A percentile compares a stretch with the other conserved stretches of the same genome.
Conservation (phyloP, 2,113 vertebrate species). For the Eonycteris spelaea region DNA sequence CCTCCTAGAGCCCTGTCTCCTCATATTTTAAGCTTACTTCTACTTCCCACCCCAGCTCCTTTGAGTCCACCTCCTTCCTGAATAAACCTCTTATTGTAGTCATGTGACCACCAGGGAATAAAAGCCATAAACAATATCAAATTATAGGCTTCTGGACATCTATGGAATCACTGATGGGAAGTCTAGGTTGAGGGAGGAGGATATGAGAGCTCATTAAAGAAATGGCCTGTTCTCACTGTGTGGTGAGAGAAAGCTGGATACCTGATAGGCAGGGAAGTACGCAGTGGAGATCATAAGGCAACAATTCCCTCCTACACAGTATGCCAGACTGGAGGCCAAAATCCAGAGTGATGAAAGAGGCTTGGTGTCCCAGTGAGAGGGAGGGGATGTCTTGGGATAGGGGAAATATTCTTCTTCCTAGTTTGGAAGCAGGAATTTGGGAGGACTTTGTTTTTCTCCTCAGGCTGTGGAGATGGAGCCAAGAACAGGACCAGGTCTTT, state of each 20-base stretch:
- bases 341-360: neutral
- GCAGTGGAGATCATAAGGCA: neutral
- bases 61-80: neutral
- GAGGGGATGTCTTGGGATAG: neutral
- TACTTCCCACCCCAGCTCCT: neutral
- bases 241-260: neutral
- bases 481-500: neutral
- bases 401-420: neutral
- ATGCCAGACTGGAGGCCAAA: neutral
- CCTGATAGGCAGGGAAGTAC: neutral
- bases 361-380: neutral
- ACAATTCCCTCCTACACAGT: neutral
- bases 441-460: neutral
- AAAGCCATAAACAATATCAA: neutral
- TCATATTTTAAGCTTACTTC: neutral
- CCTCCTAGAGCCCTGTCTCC: neutral
- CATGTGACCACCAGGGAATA: neutral
- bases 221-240: neutral
- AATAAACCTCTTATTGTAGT: neutral
- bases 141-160: neutral
- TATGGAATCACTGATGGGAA: neutral
- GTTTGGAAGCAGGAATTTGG: neutral
- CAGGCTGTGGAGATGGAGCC: neutral
- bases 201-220: neutral
- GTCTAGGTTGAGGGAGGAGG: neutral